A percentile compares a stretch with the other conserved stretches of the same genome.
Evolutionary conservation across 2,888 invertebrate genomes (phyloP).

Genomic region (Tipula helvola): DNA sequence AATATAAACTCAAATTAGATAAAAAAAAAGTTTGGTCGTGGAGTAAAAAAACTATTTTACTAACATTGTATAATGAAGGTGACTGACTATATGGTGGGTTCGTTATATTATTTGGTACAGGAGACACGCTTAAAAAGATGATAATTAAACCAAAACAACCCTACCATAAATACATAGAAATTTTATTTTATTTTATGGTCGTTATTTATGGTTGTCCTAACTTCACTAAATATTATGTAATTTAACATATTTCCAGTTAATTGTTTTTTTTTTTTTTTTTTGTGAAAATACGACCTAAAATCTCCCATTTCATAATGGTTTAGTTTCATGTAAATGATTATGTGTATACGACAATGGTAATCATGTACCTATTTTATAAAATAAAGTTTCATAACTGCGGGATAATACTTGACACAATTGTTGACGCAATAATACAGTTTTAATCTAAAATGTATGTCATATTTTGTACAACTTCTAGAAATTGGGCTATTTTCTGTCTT

Average conservation of each 20-base stretch:
- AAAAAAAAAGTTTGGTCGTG: neutral
- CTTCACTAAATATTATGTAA: neutral
- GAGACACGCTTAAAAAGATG: neutral
- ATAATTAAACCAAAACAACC: neutral
- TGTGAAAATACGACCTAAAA: neutral
- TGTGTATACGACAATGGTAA: neutral
- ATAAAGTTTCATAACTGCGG: neutral
- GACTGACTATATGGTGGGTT: neutral
- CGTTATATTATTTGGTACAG: neutral
- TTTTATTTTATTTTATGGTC: neutral
- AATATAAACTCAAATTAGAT: neutral
- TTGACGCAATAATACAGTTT: neutral
- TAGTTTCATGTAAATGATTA: neutral
- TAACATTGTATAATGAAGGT: neutral
- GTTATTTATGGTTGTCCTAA: slow-evolving; percentile 4
- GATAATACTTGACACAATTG: neutral
- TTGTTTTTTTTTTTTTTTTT: neutral
- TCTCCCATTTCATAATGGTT: neutral
- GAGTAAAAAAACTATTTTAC: neutral
- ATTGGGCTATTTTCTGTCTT: no score
- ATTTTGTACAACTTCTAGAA: no score
- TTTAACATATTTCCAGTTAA: neutral
- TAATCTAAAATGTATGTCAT: no score
- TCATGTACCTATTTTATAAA: neutral
- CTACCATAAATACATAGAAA: neutral